Percentiles rank a stretch among this genome's conserved stretches.
These are phyloP conservation scores for Anoplophora glabripennis DNA, from an alignment of 1,140 invertebrate genomes.

Conservation along the genomic window DNA sequence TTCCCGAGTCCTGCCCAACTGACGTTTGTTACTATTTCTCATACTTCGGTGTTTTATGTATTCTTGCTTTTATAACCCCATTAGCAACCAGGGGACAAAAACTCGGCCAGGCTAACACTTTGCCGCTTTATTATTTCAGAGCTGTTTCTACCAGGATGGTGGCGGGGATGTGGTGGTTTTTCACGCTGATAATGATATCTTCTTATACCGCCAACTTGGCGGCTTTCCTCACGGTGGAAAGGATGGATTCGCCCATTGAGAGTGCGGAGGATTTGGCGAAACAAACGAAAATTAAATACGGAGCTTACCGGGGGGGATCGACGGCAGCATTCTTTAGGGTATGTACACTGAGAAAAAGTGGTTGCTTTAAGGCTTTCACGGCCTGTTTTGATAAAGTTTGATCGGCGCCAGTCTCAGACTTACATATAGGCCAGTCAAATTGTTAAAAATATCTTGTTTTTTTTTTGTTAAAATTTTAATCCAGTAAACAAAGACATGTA, in stretches of 20 bases:
- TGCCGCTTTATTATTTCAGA: slow-evolving; percentile 51
- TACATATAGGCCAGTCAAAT: no score
- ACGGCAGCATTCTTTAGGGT: slow-evolving; percentile 91
- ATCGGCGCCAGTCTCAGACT: no score
- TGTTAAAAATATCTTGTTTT: no score
- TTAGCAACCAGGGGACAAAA: background rate
- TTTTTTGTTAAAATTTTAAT: no score
- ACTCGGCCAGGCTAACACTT: background rate
- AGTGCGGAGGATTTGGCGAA: slow-evolving; percentile 93
- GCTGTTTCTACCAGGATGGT: slow-evolving; percentile 86
- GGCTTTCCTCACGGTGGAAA: slow-evolving; percentile 93
- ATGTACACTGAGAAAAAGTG: slow-evolving; percentile 25
- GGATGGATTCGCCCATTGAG: slow-evolving; percentile 95
- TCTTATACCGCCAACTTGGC: slow-evolving; percentile 97
- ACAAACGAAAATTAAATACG: slow-evolving; percentile 96
- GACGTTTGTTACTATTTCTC: no score
- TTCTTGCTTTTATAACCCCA: no score
- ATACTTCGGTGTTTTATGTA: no score
- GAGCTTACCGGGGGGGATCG: slow-evolving; percentile 86
- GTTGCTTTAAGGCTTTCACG: no score
- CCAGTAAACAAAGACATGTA: no score
- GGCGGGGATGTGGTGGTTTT: slow-evolving; percentile 95
- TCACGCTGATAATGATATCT: slow-evolving; percentile 97
- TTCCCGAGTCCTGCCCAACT: no score
- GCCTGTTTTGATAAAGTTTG: no score